Evolutionary conservation across 2,888 invertebrate genomes (phyloP), one percentile per base, ranked within the genome.

Genomic region (Frankliniella fusca): DNA sequence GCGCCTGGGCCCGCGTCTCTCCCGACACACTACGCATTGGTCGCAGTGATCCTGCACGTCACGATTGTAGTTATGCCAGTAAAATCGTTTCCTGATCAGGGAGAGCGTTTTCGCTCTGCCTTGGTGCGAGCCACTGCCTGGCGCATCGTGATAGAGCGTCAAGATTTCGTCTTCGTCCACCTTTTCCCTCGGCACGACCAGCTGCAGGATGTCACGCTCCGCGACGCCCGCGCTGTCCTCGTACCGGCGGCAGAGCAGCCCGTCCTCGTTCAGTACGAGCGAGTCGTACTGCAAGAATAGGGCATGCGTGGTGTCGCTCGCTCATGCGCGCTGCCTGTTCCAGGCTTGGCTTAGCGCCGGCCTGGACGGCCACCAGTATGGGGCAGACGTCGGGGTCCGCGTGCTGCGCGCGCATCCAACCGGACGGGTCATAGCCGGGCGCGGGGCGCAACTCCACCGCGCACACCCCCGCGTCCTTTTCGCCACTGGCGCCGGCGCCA

Each of bases 241-340:
- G 70, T n/a, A 70, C n/a, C 70, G 70, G 70, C 70, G 70, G 70
- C 23, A 70, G 9, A 70, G 70, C 9, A 70, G 70, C 23, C 70
- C 70, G 70, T 23, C 70, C 61, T n/a, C 38, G 38, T 38, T 18
- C 61, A 61, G 61, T 7, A 61, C 61, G 15, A 61, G 70, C 70
- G 70, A 76, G 70, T 76, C 70, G 27, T 76, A 76, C 70, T 76
- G 70, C 3, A 76, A 27, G 70, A 76, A 76, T 7, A 76, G 27
- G 12, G 27, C 27, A 12, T 76, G 70, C 9, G 70, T 76, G 27
- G 12, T 27, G 27, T n/a, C n/a, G n/a, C n/a, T 76, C 70, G 27
- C 70, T 76, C 70, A 76, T 76, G 3, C 8, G 23, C 70, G 12
- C 27, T 8, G 70, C 70, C 70, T 76, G 23, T 27, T 27, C 11